A percentile compares a stretch with the other conserved stretches of the same genome.
phyloP scores from a whole-genome alignment of 2,888 invertebrate genomes.

The Lysandra bellargus region DNA sequence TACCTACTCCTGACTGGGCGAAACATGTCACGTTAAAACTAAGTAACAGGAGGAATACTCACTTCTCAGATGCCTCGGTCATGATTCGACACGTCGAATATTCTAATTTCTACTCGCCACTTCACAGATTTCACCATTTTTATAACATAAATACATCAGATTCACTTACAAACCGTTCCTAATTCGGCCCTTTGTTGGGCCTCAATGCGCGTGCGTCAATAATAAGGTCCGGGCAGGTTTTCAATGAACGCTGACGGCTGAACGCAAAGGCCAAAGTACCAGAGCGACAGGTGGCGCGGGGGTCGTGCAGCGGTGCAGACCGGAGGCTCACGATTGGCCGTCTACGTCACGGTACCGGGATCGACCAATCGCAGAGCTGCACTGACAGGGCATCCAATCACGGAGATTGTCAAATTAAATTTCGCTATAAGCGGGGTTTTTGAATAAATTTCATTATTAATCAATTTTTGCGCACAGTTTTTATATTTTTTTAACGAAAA shows the following conservation, averaged over 20 bases:
- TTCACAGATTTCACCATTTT: constrained; percentile 91
- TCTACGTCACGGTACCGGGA: constrained; percentile 43
- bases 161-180: constrained; percentile 75
- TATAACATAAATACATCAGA: constrained; percentile 88
- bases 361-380: constrained; percentile 56
- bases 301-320: constrained; percentile 57
- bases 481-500: constrained; percentile 27
- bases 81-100: constrained; percentile 92
- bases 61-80: constrained; percentile 96
- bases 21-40: constrained; percentile 59
- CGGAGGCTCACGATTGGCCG: constrained; percentile 54
- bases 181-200: constrained; percentile 80
- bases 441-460: constrained; percentile 45
- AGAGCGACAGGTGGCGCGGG: constrained; percentile 74
- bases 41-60: constrained; percentile 77
- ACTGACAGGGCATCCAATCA: constrained; percentile 53
- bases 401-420: constrained; percentile 45
- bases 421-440: constrained; percentile 55
- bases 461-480: constrained; percentile 41
- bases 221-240: constrained; percentile 72
- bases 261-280: constrained; percentile 46
- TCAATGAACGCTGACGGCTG: constrained; percentile 63
- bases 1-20: constrained; percentile 68
- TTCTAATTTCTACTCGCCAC: constrained; percentile 91
- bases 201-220: constrained; percentile 77